These are phyloP conservation scores for Poeciliopsis retropinna DNA, from an alignment of 2,113 vertebrate genomes.

Conservation along the genomic window DNA sequence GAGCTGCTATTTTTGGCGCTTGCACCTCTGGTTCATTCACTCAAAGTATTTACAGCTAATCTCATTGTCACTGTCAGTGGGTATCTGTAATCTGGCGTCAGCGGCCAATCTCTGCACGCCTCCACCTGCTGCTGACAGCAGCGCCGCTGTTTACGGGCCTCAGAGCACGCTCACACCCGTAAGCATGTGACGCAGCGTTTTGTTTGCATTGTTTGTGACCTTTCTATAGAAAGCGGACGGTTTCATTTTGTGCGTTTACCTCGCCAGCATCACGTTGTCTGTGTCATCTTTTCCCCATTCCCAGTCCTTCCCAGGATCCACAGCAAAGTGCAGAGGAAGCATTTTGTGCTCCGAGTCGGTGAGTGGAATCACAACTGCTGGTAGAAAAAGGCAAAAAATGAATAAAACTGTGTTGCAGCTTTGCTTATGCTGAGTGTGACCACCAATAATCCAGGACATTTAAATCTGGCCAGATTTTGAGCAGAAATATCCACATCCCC, in stretches of 20 bases:
- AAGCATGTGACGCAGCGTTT: not conserved
- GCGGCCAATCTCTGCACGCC: conserved; percentile 44
- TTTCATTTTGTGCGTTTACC: conserved; percentile 69
- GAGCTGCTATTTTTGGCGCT: conserved; percentile 51
- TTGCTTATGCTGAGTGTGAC: not conserved
- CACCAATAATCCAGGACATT: not conserved
- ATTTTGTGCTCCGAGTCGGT: conserved; percentile 95
- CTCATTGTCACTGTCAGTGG: conserved; percentile 48
- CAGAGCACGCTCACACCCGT: not conserved
- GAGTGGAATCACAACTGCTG: conserved; percentile 92
- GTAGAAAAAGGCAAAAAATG: not conserved
- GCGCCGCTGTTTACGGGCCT: not conserved
- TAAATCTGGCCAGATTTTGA: no score
- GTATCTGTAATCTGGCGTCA: conserved; percentile 66
- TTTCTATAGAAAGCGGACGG: not conserved
- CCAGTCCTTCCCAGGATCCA: conserved; percentile 95
- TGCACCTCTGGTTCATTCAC: conserved; percentile 52
- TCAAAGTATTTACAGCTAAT: conserved; percentile 67
- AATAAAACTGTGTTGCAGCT: not conserved
- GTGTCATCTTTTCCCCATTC: conserved; percentile 94
- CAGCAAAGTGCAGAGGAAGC: conserved; percentile 95
- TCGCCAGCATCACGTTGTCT: conserved; percentile 91
- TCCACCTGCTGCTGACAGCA: not conserved
- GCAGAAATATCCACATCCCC: no score
- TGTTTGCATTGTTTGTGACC: not conserved